Evolutionary conservation across 2,797 vertebrate genomes (phyloP).

Genomic region (Phataginus tricuspis): DNA sequence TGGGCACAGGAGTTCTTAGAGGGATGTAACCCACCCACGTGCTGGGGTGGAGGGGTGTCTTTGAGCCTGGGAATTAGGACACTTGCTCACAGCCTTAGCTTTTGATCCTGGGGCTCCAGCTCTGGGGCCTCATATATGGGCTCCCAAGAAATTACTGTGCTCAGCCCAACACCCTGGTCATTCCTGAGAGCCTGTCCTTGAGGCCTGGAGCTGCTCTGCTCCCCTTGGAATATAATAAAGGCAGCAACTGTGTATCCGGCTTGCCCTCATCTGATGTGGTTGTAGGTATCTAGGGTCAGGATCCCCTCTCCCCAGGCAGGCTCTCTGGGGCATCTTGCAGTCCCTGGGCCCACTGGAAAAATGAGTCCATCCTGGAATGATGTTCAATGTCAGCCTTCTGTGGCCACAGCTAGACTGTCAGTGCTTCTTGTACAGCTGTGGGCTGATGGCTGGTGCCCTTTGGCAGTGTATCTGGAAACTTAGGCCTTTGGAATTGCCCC

Average conservation of each 20-base stretch:
- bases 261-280: conserved; percentile 15
- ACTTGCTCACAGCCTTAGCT: background rate
- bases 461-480: background rate
- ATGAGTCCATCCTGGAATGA: background rate
- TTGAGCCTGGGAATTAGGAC: background rate
- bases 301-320: background rate
- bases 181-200: background rate
- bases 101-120: background rate
- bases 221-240: conserved; percentile 69
- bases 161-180: background rate
- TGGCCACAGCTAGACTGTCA: background rate
- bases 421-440: background rate
- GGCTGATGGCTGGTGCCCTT: background rate
- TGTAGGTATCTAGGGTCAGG: background rate
- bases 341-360: background rate
- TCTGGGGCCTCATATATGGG: background rate
- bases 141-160: background rate
- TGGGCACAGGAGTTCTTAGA: background rate
- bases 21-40: rapidly evolving
- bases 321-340: background rate
- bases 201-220: conserved; percentile 6
- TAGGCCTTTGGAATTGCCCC: background rate
- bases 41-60: background rate
- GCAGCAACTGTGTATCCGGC: conserved; percentile 32
- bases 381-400: background rate